These are phyloP conservation scores for Papilio gigon DNA, from an alignment of 2,888 invertebrate species.

Conservation along the genomic window DNA sequence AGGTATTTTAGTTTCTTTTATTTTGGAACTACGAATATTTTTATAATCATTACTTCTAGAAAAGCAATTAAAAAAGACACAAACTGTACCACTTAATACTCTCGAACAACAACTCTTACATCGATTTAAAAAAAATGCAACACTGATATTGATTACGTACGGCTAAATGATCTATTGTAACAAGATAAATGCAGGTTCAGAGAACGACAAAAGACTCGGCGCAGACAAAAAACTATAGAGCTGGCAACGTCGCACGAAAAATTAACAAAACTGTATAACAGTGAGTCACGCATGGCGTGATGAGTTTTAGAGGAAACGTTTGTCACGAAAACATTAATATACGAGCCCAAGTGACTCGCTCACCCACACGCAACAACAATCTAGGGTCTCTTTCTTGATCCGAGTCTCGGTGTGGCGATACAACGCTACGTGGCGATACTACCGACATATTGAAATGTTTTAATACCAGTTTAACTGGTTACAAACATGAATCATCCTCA, in stretches of 20 bases:
- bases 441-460: conserved; percentile 27
- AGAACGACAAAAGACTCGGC: conserved; percentile 46
- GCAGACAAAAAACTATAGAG: conserved; percentile 50
- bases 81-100: conserved; percentile 8
- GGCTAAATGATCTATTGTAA: conserved; percentile 36
- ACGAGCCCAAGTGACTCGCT: conserved; percentile 43
- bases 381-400: conserved; percentile 47
- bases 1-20: background rate
- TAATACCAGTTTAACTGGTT: conserved; percentile 19
- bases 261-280: conserved; percentile 60
- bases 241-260: conserved; percentile 61
- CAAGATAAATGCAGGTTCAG: conserved; percentile 47
- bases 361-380: conserved; percentile 51
- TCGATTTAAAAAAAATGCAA: background rate
- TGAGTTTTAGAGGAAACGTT: conserved; percentile 64
- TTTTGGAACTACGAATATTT: background rate
- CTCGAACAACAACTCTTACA: conserved; percentile 13
- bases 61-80: background rate
- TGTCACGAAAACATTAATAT: conserved; percentile 65
- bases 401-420: conserved; percentile 30
- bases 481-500: conserved; percentile 25
- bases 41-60: background rate
- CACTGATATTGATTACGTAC: conserved; percentile 27
- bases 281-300: conserved; percentile 70
- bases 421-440: conserved; percentile 5